Evolutionary conservation across 2,797 vertebrate genomes (phyloP).

Genomic region (Ceryle rudis): DNA sequence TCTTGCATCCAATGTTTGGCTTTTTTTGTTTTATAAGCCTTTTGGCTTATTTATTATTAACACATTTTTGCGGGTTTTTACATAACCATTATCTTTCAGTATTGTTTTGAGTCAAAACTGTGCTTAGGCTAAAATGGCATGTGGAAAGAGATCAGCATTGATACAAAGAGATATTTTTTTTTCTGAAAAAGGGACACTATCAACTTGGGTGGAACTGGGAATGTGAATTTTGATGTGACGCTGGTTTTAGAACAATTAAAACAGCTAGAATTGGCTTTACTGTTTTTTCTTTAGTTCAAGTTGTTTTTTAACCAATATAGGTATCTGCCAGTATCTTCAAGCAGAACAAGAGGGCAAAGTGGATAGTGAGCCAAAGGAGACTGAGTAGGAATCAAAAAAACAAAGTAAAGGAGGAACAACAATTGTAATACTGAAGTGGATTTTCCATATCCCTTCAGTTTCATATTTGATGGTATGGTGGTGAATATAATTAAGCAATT

Average conservation of each 20-base stretch:
- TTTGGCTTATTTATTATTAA: conserved; percentile 69
- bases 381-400: background rate
- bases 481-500: background rate
- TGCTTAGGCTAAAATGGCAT: conserved; percentile 8
- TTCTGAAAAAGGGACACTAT: background rate
- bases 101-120: background rate
- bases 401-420: background rate
- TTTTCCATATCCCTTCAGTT: background rate
- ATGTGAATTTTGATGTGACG: background rate
- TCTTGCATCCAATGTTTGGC: conserved; percentile 23
- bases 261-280: background rate
- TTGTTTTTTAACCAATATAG: background rate
- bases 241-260: background rate
- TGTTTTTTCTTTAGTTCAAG: background rate
- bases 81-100: conserved; percentile 15
- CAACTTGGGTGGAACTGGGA: background rate
- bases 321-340: background rate
- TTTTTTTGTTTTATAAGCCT: conserved; percentile 19
- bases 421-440: background rate
- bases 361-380: background rate
- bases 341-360: background rate
- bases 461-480: background rate
- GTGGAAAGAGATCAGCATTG: background rate
- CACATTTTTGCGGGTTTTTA: conserved; percentile 63
- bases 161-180: background rate